Base-by-base conservation (phyloP, 1,140 invertebrate species). In the Listronotus oregonensis region DNA sequence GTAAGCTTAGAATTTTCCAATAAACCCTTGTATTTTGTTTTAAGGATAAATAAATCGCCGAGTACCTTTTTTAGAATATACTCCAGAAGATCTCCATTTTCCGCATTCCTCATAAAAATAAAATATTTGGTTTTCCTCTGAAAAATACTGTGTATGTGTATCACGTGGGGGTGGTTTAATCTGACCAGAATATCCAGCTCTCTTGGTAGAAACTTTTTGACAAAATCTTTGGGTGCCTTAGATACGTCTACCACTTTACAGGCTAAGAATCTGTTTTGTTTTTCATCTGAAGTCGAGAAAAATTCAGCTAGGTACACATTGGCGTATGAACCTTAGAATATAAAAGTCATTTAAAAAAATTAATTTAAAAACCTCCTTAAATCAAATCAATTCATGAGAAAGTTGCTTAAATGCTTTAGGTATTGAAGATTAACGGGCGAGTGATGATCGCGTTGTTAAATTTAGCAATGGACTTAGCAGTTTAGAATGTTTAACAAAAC, bases 191-290 rank as follows among this genome's bases (percentile, higher is more conserved):
- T 85, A 49, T 89, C 85, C 4, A 92, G 78, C 78, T 93, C 90
- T 15, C 90, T 79, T 0, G 90, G 89, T 31, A 92, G 79, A 77
- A 92, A 92, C 75, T 91, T 89, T 7, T 84, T 79, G 15, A 89
- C 82, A 71, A 91, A 91, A 71, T 92, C 89, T 67, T 85, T 84
- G 0, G 89, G 86, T 0, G 89, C 88, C 64, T 84, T 84, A 3
- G 81, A 77, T 1, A 85, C 86, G 73, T 92, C 88, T 50, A 92
- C 89, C 0, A 93, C 84, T 82, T 93, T 93, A 68, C 87, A 89
- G 1, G 88, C 88, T 64, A 89, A 68, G 66, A 68, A 80, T 77
- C 56, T 79, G 67, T 60, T 81, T 8, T 69, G 69, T 58, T 73
- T 73, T 18, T 71, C 69, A 21, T 70, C 64, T 0, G 71, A 46